These are phyloP conservation scores for Notodromas monacha DNA, from an alignment of 2,888 invertebrate genomes.

Conservation along the genomic window DNA sequence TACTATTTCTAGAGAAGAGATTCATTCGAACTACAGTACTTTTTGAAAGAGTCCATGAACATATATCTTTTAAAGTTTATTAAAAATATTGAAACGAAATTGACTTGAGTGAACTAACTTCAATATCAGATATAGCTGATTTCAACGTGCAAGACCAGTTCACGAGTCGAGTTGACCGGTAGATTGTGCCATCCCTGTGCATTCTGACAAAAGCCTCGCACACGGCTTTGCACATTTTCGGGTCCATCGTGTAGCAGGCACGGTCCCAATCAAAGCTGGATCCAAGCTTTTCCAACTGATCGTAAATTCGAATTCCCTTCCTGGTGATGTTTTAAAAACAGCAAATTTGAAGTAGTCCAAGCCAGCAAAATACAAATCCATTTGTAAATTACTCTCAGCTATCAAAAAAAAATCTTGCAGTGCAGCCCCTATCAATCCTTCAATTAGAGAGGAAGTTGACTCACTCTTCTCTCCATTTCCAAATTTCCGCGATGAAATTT, in stretches of 20 bases:
- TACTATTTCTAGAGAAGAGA: slow-evolving; percentile 5
- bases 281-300: slow-evolving; percentile 56
- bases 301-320: slow-evolving; percentile 35
- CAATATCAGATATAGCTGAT: slow-evolving; percentile 94
- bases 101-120: no score
- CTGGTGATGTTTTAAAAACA: no score
- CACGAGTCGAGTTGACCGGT: slow-evolving; percentile 67
- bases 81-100: no score
- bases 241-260: slow-evolving; percentile 86
- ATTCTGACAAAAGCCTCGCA: slow-evolving; percentile 70
- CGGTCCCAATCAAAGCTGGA: slow-evolving; percentile 81
- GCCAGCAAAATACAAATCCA: slow-evolving; percentile 1
- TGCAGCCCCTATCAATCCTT: no score
- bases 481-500: slow-evolving; percentile 60
- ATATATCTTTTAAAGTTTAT: slow-evolving; percentile 6
- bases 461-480: slow-evolving; percentile 77
- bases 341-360: no score
- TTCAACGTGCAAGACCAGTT: slow-evolving; percentile 94
- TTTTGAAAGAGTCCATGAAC: slow-evolving; percentile 8
- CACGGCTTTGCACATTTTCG: slow-evolving; percentile 50
- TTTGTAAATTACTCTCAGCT: no score
- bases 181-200: slow-evolving; percentile 40
- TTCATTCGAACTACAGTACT: slow-evolving; percentile 7
- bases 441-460: slow-evolving; percentile 11
- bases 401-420: no score